These are phyloP conservation scores for Drosophila imparisetae DNA, from an alignment of 2,888 invertebrate species.

Conservation along the genomic window DNA sequence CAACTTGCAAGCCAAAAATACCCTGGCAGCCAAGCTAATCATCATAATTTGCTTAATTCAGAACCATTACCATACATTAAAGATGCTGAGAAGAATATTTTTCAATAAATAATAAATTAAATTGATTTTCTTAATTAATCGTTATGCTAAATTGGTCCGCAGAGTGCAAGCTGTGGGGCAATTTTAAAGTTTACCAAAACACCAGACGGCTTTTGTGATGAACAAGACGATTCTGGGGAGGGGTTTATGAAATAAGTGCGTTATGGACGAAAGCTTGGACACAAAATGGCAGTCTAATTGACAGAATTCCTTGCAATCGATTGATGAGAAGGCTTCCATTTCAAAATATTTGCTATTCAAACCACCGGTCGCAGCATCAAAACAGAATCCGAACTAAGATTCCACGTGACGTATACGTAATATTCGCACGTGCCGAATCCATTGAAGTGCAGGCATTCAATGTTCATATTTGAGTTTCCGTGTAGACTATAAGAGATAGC, in stretches of 20 bases:
- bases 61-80: neutral
- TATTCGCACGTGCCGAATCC: constrained; percentile 40
- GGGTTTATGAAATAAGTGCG: constrained; percentile 36
- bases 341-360: constrained; percentile 20
- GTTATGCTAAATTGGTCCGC: neutral
- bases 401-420: constrained; percentile 37
- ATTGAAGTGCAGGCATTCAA: constrained; percentile 24
- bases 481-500: constrained; percentile 2
- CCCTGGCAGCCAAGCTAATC: neutral
- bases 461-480: constrained; percentile 32
- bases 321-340: constrained; percentile 31
- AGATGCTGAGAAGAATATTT: neutral
- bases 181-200: constrained; percentile 4
- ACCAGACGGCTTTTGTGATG: constrained; percentile 8
- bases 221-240: constrained; percentile 12
- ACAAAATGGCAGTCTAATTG: constrained; percentile 37
- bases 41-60: neutral
- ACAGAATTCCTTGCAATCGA: constrained; percentile 25
- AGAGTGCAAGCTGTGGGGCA: neutral
- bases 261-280: constrained; percentile 20
- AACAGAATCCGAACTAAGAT: neutral
- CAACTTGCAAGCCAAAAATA: neutral
- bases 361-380: neutral
- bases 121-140: neutral
- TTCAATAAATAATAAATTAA: neutral